phyloP scores from a whole-genome alignment of 2,888 invertebrate species.

The Hemicrepidius hirtus region DNA sequence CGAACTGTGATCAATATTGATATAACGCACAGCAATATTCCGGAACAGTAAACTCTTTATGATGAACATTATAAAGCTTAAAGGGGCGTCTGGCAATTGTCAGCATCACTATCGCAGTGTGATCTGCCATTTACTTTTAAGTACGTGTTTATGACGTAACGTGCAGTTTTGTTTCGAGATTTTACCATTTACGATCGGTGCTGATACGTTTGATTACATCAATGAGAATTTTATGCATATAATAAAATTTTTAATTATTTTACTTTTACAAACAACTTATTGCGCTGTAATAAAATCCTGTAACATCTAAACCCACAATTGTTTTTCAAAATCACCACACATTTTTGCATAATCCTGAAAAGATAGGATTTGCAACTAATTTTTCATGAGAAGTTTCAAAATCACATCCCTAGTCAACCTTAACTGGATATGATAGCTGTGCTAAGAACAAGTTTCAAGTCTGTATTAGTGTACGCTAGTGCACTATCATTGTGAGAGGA shows the following conservation, averaged over 20 bases:
- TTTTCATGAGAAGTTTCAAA: no score
- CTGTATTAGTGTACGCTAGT: no score
- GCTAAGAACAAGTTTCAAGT: no score
- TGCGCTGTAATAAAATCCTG: no score
- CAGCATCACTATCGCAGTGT: conserved; percentile 9
- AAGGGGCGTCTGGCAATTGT: conserved; percentile 22
- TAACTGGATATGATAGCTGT: no score
- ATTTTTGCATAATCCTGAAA: no score
- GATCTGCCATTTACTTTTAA: conserved; percentile 25
- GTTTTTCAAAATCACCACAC: no score
- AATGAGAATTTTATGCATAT: not conserved
- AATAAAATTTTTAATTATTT: not conserved
- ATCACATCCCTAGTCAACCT: no score
- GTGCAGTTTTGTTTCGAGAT: conserved; percentile 14
- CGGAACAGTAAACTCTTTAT: conserved; percentile 25
- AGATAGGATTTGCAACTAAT: no score
- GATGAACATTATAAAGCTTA: conserved; percentile 22
- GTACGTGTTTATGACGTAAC: conserved; percentile 14
- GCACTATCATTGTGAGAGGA: no score
- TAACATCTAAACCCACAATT: no score
- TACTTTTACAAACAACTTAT: no score
- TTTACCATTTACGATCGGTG: conserved; percentile 4
- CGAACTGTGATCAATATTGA: conserved; percentile 22
- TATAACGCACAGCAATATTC: conserved; percentile 23
- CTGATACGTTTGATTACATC: not conserved